Evolutionary conservation across 2,888 invertebrate genomes (phyloP), one percentile per base, ranked within the genome.

Genomic region (Schizaphis graminum): DNA sequence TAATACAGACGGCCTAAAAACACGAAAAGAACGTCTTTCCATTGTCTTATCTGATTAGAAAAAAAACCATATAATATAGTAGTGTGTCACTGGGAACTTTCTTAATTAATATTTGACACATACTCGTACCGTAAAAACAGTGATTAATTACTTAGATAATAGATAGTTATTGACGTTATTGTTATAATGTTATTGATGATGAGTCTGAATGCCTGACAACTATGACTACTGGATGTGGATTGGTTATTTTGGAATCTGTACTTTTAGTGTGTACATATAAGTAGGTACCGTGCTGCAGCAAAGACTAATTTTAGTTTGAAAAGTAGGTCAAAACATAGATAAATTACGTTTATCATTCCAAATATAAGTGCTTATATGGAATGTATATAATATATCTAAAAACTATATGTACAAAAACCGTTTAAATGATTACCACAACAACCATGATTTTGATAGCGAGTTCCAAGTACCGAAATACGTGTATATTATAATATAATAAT

Each of bases 71-170:
- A 89, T 56, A 28, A 67, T 11, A 4, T n/a, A 26, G 35, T 77
- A 49, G 53, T 84, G 28, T 91, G 84, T 84, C 77, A 49, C 67
- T 67, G 28, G 77, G 35, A 91, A 77, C 84, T 91, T 91, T 91
- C 77, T 84, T 91, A 91, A 91, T 91, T 77, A 91, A 91, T 91
- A 91, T 53, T 91, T 84, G 84, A 91, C 84, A 84, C 77, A 41
- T 77, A 77, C 49, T 53, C 26, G 35, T 90, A 84, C 49, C 26
- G 41, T 53, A 84, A 84, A 91, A 44, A 90, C 28, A 89, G 61
- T 90, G 61, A 90, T 90, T 90, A 90, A 90, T 90, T 44, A 57
- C 57, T 56, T 13, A 35, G 35, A 89, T 35, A 89, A 61, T 61
- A 57, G 24, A 5, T 67, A 5, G 24, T 24, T 47, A 89, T 44